Base-by-base conservation (phyloP, 2,888 invertebrate genomes). In the Lasioglossum pauxillum region DNA sequence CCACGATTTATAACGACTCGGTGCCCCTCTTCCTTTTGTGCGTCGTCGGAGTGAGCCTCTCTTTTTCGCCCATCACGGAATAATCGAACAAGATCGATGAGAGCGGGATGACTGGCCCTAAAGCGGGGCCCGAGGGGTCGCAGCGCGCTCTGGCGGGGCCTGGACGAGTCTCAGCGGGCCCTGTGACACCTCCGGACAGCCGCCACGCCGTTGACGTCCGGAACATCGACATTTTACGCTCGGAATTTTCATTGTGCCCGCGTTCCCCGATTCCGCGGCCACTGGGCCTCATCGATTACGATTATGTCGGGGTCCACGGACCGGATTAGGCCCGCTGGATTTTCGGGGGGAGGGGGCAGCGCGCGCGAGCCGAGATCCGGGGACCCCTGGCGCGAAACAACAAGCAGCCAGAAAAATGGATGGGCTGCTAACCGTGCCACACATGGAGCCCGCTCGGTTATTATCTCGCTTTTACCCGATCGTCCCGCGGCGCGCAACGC, bases 1-100 rank as follows among this genome's bases (percentile, higher is more conserved):
- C 90, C 87, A 90, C 93, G 93, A 92, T 93, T 94, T 92, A 93
- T 93, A 93, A 93, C 91, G 90, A 91, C 88, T 83, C 87, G 80
- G 80, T 83, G 78, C 84, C 86, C 87, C 81, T 84, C 87, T 84
- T 91, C 85, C 87, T 84, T 91, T 91, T 93, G 89, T 92, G 35
- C 67, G 67, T 31, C 31, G 16, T 2, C 67, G 35, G 19, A 67
- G 67, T 0, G 31, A 35, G 67, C 35, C 87, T 83, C 85, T 92
- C 93, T 92, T 94, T 93, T 93, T 93, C 93, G 92, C 92, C 94
- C 95, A 95, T 95, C 95, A 94, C 92, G 94, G 92, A 95, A 95
- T 95, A 95, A 95, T 95, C 95, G 95, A 95, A 95, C 94, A 95
- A 95, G 95, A 95, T 95, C 94, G 95, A 95, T 95, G 95, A 95